Evolutionary conservation across 2,797 vertebrate genomes (phyloP), one percentile per base, ranked within the genome.

Genomic region (Acrossocheilus fasciatus): DNA sequence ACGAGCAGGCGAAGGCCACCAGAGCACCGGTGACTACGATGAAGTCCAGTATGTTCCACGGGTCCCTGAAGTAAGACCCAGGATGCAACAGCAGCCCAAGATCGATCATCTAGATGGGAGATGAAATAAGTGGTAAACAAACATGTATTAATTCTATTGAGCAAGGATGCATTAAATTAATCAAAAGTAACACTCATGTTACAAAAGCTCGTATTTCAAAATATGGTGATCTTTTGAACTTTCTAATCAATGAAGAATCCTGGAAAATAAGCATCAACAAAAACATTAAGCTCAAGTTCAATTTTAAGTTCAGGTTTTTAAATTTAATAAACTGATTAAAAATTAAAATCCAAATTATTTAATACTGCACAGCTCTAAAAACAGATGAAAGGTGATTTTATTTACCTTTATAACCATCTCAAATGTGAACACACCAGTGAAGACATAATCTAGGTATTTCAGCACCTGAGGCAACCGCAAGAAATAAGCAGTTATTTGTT

Each of bases 361-460:
- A 54, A 36, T 43, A 50, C 0, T 2, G 34, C 12, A 54, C 23
- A 39, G 30, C 4, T 68, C 34, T 68, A 36, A 36, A 36, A 68
- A 68, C 18, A 68, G 7, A 68, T 17, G 14, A 34, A 34, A 69
- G 34, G 41, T 30, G 5, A n/a, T 57, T 85, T 80, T 34, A 36
- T 70, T 83, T 75, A 99, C 98, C 98, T 99, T 99, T 87, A 99
- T 98, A 92, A 99, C 98, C 98, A 99, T 99, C 95, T 99, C 98
- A 89, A 99, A 99, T 15, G 98, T 99, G 91, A 99, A 99, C 89
- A 99, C 98, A 0, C 98, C 98, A 0, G 98, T 99, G 83, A 99
- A 99, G 83, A 99, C 97, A 84, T 99, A 99, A 93, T 99, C 98
- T 96, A 99, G 94, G 92, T 99, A 99, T 88, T 99, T 99, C 82